Evolutionary conservation across 2,888 invertebrate species (phyloP).

Genomic region (Eurytoma adleriae): DNA sequence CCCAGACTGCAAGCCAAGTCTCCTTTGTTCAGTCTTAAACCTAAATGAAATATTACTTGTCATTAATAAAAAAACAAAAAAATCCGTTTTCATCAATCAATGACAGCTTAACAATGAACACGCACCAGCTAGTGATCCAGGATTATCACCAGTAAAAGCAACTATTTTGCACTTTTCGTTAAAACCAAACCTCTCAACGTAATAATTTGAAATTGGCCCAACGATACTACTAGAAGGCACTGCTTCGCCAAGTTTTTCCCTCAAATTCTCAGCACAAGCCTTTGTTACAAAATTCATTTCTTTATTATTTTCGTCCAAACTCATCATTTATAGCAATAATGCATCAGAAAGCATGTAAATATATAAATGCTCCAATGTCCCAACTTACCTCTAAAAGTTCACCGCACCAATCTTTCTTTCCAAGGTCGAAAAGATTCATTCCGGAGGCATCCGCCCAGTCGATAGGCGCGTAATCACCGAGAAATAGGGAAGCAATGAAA

Average conservation of each 20-base stretch:
- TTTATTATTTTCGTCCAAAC: not conserved
- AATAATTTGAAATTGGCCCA: constrained; percentile 87
- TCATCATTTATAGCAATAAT: too few species aligned
- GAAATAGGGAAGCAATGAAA: constrained; percentile 91
- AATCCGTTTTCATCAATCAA: too few species aligned
- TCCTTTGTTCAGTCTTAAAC: constrained; percentile 86
- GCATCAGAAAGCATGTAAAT: too few species aligned
- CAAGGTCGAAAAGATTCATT: constrained; percentile 95
- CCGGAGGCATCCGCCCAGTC: constrained; percentile 96
- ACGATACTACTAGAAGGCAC: constrained; percentile 84
- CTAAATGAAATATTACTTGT: constrained; percentile 72
- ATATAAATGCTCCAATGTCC: not conserved
- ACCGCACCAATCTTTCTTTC: constrained; percentile 85
- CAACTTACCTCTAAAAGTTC: constrained; percentile 82
- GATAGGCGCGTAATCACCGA: constrained; percentile 92
- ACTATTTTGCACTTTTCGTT: constrained; percentile 86
- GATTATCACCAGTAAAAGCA: constrained; percentile 97
- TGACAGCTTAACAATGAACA: too few species aligned
- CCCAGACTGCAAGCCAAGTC: constrained; percentile 94
- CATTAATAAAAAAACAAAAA: too few species aligned
- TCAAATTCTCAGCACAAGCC: constrained; percentile 87
- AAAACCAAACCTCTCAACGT: constrained; percentile 92
- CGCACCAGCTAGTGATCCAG: constrained; percentile 88
- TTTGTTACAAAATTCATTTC: constrained; percentile 67
- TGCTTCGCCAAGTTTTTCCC: constrained; percentile 84